Base-by-base conservation (phyloP, 1,140 invertebrate species). In the Helicorthomorpha holstii region DNA sequence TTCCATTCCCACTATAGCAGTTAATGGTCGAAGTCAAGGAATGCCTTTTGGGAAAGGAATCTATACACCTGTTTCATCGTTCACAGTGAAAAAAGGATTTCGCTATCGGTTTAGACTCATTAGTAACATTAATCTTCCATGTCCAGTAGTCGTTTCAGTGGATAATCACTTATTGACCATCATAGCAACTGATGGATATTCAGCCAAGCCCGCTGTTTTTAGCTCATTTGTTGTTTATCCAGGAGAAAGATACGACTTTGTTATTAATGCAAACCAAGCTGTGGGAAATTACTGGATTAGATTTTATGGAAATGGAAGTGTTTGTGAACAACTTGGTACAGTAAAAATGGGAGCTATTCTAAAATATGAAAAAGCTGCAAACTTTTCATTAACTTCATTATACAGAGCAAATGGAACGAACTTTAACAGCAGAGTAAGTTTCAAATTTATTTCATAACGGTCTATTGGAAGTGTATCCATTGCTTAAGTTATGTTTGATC, bases 231-330 rank as follows among this genome's bases (percentile, higher is more conserved):
- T 89, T 0, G 82, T 79, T 23, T 87, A 86, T 62, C 82, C 85
- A 0, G 89, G 88, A 0, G 89, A 92, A 64, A 68, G 87, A 48
- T 91, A 82, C 62, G 88, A 92, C 61, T 84, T 93, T 59, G 72
- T 90, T 1, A 44, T 93, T 1, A 70, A 80, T 26, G 79, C 84
- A n/a, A 75, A 80, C 60, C 76, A 81, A 54, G 61, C 73, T 1
- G 71, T 82, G 1, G 75, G 72, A 27, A 34, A 7, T 34, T 94
- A 91, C 64, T 92, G 85, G 85, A 81, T 92, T 38, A 73, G 82
- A 27, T 83, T 85, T 57, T 75, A 79, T 49, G 85, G 85, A 1
- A 65, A 89, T 2, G n/a, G n/a, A n/a, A n/a, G n/a, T n/a, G n/a
- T n/a, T n/a, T n/a, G n/a, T n/a, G n/a, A n/a, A n/a, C n/a, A n/a